Conservation (phyloP, 1,140 invertebrate genomes). For the Apis dorsata region DNA sequence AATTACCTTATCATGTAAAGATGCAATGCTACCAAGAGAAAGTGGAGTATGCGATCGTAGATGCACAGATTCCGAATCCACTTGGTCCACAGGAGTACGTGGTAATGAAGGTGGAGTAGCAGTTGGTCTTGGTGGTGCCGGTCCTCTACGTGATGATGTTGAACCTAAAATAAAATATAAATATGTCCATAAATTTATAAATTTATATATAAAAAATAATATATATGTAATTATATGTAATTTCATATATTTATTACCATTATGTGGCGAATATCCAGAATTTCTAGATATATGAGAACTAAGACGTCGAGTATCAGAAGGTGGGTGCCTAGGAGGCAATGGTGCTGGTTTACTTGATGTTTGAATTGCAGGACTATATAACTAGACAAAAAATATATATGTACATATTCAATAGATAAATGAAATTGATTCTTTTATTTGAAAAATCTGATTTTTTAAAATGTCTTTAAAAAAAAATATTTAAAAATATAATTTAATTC, state of each 20-base stretch:
- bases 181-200: too few relatives aligned
- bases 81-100: constrained; percentile 79
- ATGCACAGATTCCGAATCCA: constrained; percentile 79
- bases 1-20: constrained; percentile 85
- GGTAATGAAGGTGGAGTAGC: constrained; percentile 81
- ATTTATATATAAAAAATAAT: constrained; percentile 12
- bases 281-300: constrained; percentile 80
- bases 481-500: constrained; percentile 4
- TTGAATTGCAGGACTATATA: constrained; percentile 76
- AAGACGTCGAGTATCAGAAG: constrained; percentile 82
- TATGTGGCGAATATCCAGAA: constrained; percentile 80
- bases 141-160: constrained; percentile 78
- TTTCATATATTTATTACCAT: constrained; percentile 74
- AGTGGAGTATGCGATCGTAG: constrained; percentile 84
- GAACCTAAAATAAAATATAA: constrained; percentile 69
- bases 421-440: too few relatives aligned
- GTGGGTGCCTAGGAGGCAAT: constrained; percentile 82
- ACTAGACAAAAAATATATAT: constrained; percentile 51
- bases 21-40: constrained; percentile 87
- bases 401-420: background rate
- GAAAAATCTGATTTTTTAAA: too few relatives aligned
- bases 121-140: constrained; percentile 80
- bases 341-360: constrained; percentile 82
- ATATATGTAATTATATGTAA: background rate
- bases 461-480: background rate